These are phyloP conservation scores for Oostethus manadensis DNA, from an alignment of 2,113 vertebrate genomes.

Conservation along the genomic window DNA sequence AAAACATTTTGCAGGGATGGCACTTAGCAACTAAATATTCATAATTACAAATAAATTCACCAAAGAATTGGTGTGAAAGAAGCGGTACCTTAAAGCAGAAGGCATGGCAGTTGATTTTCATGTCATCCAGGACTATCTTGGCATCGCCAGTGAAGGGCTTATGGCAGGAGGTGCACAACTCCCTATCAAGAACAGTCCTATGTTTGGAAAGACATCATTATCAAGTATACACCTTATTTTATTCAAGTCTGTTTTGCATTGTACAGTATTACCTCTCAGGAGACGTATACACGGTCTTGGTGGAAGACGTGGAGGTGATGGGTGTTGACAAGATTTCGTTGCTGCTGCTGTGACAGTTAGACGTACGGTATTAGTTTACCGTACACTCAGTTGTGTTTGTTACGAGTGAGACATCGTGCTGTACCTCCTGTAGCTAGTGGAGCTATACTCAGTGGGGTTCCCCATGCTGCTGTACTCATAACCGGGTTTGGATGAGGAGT, in stretches of 20 bases:
- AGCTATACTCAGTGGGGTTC: slow-evolving; percentile 56
- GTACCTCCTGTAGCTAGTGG: slow-evolving; percentile 50
- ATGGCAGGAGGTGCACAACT: slow-evolving; percentile 86
- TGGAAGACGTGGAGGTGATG: slow-evolving; percentile 40
- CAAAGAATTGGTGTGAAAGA: not conserved
- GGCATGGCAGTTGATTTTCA: slow-evolving; percentile 89
- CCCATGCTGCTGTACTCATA: slow-evolving; percentile 50
- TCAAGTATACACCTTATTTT: not conserved
- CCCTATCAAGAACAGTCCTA: slow-evolving; percentile 83
- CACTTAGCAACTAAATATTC: too few species aligned
- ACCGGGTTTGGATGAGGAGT: slow-evolving; percentile 51
- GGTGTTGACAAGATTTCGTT: slow-evolving; percentile 36
- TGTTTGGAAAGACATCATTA: not conserved
- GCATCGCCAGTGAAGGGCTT: slow-evolving; percentile 82
- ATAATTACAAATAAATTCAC: not conserved
- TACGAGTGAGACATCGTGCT: not conserved
- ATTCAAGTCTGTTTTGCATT: not conserved
- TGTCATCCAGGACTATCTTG: slow-evolving; percentile 90
- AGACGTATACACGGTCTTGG: slow-evolving; percentile 40
- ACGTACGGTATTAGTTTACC: not conserved
- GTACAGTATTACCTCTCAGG: slow-evolving; percentile 57
- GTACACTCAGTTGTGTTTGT: not conserved
- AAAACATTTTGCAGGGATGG: too few species aligned
- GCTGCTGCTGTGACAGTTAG: slow-evolving; percentile 7
- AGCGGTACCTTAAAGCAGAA: slow-evolving; percentile 88